phyloP scores from a whole-genome alignment of 2,113 vertebrate species.

The Gymnarchus niloticus region DNA sequence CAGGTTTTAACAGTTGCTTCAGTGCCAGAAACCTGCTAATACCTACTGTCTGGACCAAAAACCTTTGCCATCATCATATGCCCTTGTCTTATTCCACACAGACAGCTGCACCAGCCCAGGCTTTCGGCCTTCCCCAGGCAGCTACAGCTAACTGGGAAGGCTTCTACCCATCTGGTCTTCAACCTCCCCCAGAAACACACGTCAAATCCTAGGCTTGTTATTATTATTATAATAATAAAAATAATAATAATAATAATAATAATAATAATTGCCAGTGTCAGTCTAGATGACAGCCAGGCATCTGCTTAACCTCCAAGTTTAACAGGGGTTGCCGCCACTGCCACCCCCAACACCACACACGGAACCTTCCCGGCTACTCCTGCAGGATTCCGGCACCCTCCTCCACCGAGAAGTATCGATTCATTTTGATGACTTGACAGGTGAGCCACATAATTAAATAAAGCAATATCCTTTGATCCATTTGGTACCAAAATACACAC shows the following conservation, averaged over 20 bases:
- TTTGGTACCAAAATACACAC: background rate
- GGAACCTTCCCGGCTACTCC: background rate
- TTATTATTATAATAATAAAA: background rate
- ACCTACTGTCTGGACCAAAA: too few relatives aligned
- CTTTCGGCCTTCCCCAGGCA: background rate
- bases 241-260: background rate
- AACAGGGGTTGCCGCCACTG: background rate
- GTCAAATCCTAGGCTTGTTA: background rate
- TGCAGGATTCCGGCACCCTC: background rate
- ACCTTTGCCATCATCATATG: too few relatives aligned
- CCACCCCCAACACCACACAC: background rate
- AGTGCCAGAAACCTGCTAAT: too few relatives aligned
- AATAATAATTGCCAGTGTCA: background rate
- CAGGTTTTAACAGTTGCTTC: background rate
- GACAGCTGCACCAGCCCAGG: too few relatives aligned
- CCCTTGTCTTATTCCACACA: too few relatives aligned
- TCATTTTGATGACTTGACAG: background rate
- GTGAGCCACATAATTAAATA: slow-evolving; percentile 18
- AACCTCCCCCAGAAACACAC: background rate
- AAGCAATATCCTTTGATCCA: background rate
- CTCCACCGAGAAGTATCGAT: background rate
- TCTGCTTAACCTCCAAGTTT: background rate
- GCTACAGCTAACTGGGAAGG: background rate
- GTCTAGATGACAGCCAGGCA: background rate
- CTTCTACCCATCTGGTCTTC: background rate